Conservation (phyloP, 2,888 invertebrate species). For the Micoletzkya japonica region DNA sequence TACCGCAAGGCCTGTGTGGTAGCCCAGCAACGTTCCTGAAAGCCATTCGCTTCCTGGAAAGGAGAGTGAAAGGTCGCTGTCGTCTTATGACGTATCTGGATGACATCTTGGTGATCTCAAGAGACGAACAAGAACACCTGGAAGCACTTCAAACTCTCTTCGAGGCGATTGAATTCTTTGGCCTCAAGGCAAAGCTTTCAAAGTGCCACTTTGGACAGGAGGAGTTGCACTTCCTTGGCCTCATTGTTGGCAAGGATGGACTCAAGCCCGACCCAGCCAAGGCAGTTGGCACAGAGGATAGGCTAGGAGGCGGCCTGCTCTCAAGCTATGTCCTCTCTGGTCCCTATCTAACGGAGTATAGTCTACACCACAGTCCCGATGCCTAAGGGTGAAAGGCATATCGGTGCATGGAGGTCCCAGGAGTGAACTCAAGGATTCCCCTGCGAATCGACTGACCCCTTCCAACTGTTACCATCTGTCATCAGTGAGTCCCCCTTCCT, state of each 20-base stretch:
- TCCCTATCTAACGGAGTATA: no score
- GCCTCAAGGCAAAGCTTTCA: slow-evolving; percentile 33
- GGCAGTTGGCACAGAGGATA: slow-evolving; percentile 27
- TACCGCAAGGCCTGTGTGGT: slow-evolving; percentile 41
- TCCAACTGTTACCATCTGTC: no score
- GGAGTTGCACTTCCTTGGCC: slow-evolving; percentile 41
- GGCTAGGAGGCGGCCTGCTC: no score
- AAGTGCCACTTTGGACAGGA: slow-evolving; percentile 38
- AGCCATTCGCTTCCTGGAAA: slow-evolving; percentile 26
- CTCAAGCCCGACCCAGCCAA: slow-evolving; percentile 38
- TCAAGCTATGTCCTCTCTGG: no score
- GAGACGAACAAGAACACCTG: slow-evolving; percentile 35
- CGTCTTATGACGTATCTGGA: slow-evolving; percentile 45
- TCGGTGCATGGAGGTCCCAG: no score
- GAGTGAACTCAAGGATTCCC: no score
- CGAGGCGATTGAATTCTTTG: slow-evolving; percentile 25
- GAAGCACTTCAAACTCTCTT: slow-evolving; percentile 37
- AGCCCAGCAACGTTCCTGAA: slow-evolving; percentile 37
- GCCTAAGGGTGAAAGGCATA: no score
- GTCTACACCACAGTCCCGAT: no score
- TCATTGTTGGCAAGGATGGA: slow-evolving; percentile 35
- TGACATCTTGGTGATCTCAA: slow-evolving; percentile 35
- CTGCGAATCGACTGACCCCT: no score
- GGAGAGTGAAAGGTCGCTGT: background rate
- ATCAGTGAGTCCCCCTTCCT: no score